A percentile compares a stretch with the other conserved stretches of the same genome.
phyloP scores from a whole-genome alignment of 2,113 vertebrate genomes.

The Marcusenius ussheri region DNA sequence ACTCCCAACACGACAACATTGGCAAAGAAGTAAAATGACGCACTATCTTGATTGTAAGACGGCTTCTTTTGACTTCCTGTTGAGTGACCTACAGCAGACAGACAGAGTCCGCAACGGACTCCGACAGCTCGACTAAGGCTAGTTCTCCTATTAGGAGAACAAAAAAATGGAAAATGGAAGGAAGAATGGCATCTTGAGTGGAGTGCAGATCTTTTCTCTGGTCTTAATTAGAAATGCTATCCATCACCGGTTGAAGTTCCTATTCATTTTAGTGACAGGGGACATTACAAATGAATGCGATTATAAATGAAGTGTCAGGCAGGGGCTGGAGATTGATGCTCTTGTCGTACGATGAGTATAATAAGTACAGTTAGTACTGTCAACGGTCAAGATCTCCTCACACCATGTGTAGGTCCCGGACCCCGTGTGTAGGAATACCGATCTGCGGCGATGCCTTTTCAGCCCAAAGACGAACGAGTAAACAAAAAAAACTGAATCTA shows the following conservation, averaged over 20 bases:
- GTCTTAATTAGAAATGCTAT: conserved; percentile 78
- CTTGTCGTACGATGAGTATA: conserved; percentile 69
- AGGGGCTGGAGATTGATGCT: conserved; percentile 79
- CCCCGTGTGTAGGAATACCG: conserved; percentile 54
- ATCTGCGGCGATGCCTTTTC: conserved; percentile 10
- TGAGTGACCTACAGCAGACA: conserved; percentile 58
- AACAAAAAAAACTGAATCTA: background rate
- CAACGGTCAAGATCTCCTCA: conserved; percentile 47
- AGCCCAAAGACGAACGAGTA: background rate
- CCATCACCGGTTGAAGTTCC: conserved; percentile 72
- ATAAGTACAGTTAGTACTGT: conserved; percentile 80
- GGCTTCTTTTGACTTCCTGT: conserved; percentile 23
- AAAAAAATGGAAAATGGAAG: conserved; percentile 28
- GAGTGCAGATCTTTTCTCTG: conserved; percentile 62
- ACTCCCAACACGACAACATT: conserved; percentile 59
- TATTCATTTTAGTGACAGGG: conserved; percentile 82
- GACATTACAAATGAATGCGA: conserved; percentile 88
- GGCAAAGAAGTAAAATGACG: conserved; percentile 62
- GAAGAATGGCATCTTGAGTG: conserved; percentile 53
- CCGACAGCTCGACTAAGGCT: conserved; percentile 37
- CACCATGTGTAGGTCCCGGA: conserved; percentile 50
- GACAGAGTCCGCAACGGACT: conserved; percentile 45
- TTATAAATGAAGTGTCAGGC: conserved; percentile 81
- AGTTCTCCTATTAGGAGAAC: conserved; percentile 53
- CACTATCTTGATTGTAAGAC: conserved; percentile 40